Evolutionary conservation across 2,888 invertebrate species (phyloP).

Genomic region (Micropterix aruncella): DNA sequence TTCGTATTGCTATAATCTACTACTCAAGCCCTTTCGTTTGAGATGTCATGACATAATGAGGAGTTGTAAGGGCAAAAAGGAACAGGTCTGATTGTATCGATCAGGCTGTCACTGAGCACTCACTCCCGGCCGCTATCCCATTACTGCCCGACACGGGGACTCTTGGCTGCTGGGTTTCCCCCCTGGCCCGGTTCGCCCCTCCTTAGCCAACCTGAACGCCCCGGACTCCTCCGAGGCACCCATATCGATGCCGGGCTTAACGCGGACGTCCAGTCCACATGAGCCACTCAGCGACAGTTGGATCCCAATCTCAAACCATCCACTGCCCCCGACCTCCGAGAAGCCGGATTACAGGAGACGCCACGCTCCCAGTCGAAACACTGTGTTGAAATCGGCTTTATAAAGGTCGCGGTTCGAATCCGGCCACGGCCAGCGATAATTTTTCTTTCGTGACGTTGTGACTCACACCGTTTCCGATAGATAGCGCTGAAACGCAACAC

Average conservation of each 20-base stretch:
- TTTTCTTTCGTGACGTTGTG: too few species aligned
- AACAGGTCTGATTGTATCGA: constrained; percentile 33
- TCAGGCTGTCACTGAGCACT: constrained; percentile 75
- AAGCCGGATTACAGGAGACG: constrained; percentile 85
- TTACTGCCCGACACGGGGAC: constrained; percentile 97
- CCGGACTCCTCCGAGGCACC: constrained; percentile 72
- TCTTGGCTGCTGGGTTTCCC: constrained; percentile 99
- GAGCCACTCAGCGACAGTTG: constrained; percentile 43
- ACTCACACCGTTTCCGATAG: too few species aligned
- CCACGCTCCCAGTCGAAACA: constrained; percentile 59
- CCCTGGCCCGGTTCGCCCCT: constrained; percentile 97
- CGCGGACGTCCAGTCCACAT: constrained; percentile 90
- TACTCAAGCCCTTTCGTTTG: too few species aligned
- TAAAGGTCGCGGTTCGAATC: too few species aligned
- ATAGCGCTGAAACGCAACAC: too few species aligned
- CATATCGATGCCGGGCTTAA: constrained; percentile 98
- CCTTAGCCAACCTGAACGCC: constrained; percentile 87
- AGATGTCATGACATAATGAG: too few species aligned
- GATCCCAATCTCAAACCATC: constrained; percentile 71
- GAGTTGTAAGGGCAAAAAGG: too few species aligned
- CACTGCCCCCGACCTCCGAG: constrained; percentile 67
- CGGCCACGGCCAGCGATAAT: too few species aligned
- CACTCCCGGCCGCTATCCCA: constrained; percentile 98
- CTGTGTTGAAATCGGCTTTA: too few species aligned
- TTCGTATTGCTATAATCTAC: too few species aligned